Percentiles rank a stretch among this genome's conserved stretches.
Conservation (phyloP, 1,140 invertebrate species). For the Cheumatopsyche charites region DNA sequence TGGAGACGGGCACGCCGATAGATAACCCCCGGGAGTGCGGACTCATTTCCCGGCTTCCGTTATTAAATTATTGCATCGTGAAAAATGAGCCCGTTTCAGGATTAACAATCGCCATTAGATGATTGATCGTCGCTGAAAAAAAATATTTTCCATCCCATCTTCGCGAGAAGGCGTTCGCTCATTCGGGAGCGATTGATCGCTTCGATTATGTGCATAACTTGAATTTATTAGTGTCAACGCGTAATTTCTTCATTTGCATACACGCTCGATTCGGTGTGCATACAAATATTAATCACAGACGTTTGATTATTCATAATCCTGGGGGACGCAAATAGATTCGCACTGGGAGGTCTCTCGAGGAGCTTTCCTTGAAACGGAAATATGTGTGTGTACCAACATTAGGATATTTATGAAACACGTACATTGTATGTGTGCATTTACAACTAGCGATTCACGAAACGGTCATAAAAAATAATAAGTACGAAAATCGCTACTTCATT, state of each 20-base stretch:
- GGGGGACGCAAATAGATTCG: neutral
- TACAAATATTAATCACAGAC: slow-evolving; percentile 12
- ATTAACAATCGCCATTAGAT: neutral
- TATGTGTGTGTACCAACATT: too few relatives aligned
- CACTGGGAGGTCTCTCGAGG: neutral
- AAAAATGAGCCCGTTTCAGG: slow-evolving; percentile 22
- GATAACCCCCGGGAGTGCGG: slow-evolving; percentile 16
- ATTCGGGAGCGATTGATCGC: slow-evolving; percentile 9
- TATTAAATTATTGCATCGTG: slow-evolving; percentile 31
- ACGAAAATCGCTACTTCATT: too few relatives aligned
- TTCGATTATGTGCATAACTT: slow-evolving; percentile 27
- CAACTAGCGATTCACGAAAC: too few relatives aligned
- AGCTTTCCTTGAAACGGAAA: too few relatives aligned
- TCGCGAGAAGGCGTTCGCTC: neutral
- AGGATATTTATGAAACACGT: too few relatives aligned
- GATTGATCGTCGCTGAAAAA: slow-evolving; percentile 4
- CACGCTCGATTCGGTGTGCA: neutral
- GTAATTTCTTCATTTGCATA: slow-evolving; percentile 28
- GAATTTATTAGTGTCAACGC: slow-evolving; percentile 24
- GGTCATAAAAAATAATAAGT: too few relatives aligned
- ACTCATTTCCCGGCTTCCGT: neutral
- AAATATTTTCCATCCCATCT: neutral
- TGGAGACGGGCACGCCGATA: neutral
- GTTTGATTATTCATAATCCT: slow-evolving; percentile 17
- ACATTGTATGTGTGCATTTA: too few relatives aligned